Evolutionary conservation across 1,140 invertebrate species (phyloP), one percentile per base, ranked within the genome.

Genomic region (Hormaphis cornu): DNA sequence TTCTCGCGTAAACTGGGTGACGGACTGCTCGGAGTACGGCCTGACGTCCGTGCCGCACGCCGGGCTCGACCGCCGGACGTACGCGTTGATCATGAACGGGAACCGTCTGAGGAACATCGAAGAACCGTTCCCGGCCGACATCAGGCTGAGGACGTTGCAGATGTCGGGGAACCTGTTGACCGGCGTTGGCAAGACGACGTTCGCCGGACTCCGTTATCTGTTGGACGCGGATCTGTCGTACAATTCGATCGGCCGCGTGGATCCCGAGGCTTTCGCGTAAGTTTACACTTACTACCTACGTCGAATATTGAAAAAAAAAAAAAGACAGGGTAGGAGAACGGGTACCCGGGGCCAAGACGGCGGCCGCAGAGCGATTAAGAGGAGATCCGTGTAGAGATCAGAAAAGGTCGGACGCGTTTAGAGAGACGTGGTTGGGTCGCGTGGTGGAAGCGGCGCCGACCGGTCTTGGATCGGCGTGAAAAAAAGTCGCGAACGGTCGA

Each of bases 1-100:
- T 77, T 87, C 87, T 78, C 81, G 86, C 66, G 84, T 87, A 75
- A 87, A 87, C 77, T 87, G 85, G 86, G 86, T 88, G 70, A 87
- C 86, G 1, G 87, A 88, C 73, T 88, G 87, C 73, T 88, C 87
- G 0, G 85, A 87, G 74, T 87, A 85, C 76, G 87, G 87, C 76
- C 78, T 87, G n/a, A 87, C 86, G 2, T 80, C 80, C 59, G 83
- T 87, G 22, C 86, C 86, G 0, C 84, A 86, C 70, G 75, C 75
- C 48, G 75, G 75, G 2, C 80, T 88, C 35, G 87, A 86, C 74
- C 79, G 80, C 16, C 86, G 85, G 74, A 85, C 87, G 8, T 88
- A 88, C 76, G 80, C 87, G 69, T 76, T 88, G 69, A 86, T 88
- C 75, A 80, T 88, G 78, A 87, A 87, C 73, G 84, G 84, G 35